Conservation (phyloP, 2,113 vertebrate species). For the Cynoglossus semilaevis region DNA sequence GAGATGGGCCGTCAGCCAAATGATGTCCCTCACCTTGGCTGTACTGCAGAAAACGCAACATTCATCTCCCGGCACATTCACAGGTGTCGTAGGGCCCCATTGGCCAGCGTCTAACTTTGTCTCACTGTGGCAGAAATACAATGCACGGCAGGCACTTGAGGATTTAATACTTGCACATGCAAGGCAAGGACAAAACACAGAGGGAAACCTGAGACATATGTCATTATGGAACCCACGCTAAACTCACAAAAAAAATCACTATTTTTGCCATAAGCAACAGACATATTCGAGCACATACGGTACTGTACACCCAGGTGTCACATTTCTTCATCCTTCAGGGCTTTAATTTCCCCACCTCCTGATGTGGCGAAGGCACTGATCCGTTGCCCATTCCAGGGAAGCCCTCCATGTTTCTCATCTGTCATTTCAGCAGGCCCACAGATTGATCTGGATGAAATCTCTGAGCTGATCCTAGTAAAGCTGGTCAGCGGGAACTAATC, state of each 20-base stretch:
- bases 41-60: constrained; percentile 42
- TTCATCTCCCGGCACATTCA: constrained; percentile 47
- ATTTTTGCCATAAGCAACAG: constrained; percentile 9
- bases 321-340: constrained; percentile 39
- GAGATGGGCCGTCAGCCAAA: constrained; percentile 54
- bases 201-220: constrained; percentile 29
- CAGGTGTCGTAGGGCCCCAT: constrained; percentile 28
- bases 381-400: constrained; percentile 40
- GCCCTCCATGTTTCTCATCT: constrained; percentile 45
- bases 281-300: constrained; percentile 3
- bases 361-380: constrained; percentile 48
- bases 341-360: constrained; percentile 49
- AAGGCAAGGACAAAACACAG: constrained; percentile 39
- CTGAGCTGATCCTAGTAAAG: constrained; percentile 22
- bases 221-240: constrained; percentile 17
- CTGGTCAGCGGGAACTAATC: constrained; percentile 51
- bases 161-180: constrained; percentile 15
- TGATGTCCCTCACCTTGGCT: constrained; percentile 68
- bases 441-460: constrained; percentile 58
- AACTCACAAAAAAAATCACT: not conserved
- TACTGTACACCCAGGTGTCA: constrained; percentile 2
- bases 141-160: not conserved
- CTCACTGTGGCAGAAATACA: constrained; percentile 28
- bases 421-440: constrained; percentile 39
- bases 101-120: constrained; percentile 24